Evolutionary conservation across 2,888 invertebrate genomes (phyloP).

Genomic region (Anarsia innoxiella): DNA sequence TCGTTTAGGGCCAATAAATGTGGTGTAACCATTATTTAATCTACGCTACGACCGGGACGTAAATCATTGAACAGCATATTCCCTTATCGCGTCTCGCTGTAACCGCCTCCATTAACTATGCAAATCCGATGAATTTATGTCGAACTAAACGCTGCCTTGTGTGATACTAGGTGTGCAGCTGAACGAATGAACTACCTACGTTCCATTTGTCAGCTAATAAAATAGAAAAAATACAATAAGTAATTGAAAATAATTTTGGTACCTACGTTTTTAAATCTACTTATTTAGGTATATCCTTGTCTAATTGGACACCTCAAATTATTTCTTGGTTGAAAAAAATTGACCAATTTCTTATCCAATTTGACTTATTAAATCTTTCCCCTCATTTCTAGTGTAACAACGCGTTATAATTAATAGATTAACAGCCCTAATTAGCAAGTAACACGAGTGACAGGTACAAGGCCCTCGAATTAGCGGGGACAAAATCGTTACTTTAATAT

Average conservation of each 20-base stretch:
- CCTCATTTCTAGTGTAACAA: slow-evolving; percentile 30
- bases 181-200: too few relatives aligned
- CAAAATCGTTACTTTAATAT: slow-evolving; percentile 31
- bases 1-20: slow-evolving; percentile 41
- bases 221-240: too few relatives aligned
- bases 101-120: slow-evolving; percentile 51
- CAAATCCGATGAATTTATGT: slow-evolving; percentile 47
- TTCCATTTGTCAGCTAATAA: too few relatives aligned
- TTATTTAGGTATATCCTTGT: too few relatives aligned
- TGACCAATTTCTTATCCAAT: too few relatives aligned
- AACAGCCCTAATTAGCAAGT: slow-evolving; percentile 46
- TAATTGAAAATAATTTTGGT: too few relatives aligned
- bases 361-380: slow-evolving; percentile 44
- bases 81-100: slow-evolving; percentile 41
- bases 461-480: slow-evolving; percentile 37
- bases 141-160: slow-evolving; percentile 35
- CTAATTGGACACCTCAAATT: too few relatives aligned
- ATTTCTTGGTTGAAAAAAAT: too few relatives aligned
- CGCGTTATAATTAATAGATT: slow-evolving; percentile 44
- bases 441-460: slow-evolving; percentile 32
- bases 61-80: slow-evolving; percentile 49
- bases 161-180: too few relatives aligned
- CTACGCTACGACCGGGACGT: slow-evolving; percentile 24
- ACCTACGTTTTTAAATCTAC: too few relatives aligned
- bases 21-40: slow-evolving; percentile 22